Percentiles rank a stretch among this genome's conserved stretches.
phyloP scores from a whole-genome alignment of 1,140 invertebrate genomes.

The Bactericera cockerelli region DNA sequence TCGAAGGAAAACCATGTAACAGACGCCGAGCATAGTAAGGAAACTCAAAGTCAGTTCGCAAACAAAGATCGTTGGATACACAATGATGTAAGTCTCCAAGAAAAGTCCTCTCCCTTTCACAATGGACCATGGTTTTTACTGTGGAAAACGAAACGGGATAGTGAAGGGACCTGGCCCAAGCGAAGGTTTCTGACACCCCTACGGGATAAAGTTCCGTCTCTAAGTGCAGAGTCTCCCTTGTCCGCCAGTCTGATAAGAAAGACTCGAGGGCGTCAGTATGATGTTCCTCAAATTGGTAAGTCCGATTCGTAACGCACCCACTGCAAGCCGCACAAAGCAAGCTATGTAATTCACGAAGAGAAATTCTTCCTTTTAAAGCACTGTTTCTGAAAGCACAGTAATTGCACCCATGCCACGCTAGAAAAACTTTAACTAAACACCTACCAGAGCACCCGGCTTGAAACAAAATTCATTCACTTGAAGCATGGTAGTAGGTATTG shows the following conservation, averaged over 20 bases:
- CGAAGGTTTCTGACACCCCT: background rate
- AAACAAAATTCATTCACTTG: too few species aligned
- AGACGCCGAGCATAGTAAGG: background rate
- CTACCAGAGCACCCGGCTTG: too few species aligned
- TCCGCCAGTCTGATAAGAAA: conserved; percentile 6
- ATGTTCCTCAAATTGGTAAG: conserved; percentile 8
- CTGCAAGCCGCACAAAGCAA: too few species aligned
- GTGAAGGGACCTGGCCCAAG: background rate
- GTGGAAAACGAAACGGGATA: conserved; percentile 6
- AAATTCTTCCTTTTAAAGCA: too few species aligned
- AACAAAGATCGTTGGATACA: background rate
- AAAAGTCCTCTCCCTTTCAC: background rate
- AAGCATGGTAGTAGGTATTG: too few species aligned
- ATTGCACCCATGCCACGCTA: too few species aligned
- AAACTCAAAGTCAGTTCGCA: background rate
- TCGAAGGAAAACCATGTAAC: background rate
- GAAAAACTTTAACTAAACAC: too few species aligned
- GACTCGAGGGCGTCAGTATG: background rate
- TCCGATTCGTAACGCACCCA: too few species aligned
- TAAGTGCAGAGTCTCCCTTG: background rate
- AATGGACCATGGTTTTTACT: conserved; percentile 4
- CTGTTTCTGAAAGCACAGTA: too few species aligned
- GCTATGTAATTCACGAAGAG: too few species aligned
- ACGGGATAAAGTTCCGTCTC: background rate
- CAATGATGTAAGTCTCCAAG: background rate